These are phyloP conservation scores for Oreochromis tanganicae DNA, from an alignment of 2,113 vertebrate species.

Conservation along the genomic window DNA sequence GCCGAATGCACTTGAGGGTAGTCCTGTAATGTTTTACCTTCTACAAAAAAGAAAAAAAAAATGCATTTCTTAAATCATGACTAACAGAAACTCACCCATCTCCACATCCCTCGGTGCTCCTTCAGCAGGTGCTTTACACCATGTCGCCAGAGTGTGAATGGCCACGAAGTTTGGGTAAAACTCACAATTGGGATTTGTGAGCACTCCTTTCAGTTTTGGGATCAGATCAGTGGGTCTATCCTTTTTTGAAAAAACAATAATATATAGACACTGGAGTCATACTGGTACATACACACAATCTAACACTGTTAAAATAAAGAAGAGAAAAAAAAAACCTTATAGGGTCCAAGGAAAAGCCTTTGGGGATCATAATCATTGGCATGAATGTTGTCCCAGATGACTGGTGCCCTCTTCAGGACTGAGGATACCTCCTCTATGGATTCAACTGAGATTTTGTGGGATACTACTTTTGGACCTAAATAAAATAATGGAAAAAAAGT, in stretches of 20 bases:
- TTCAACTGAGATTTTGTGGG: constrained; percentile 93
- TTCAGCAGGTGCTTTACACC: constrained; percentile 87
- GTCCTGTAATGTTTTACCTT: neutral
- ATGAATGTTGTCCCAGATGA: constrained; percentile 99
- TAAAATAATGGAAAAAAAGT: neutral
- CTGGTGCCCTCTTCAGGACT: constrained; percentile 88
- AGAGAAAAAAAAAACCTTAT: constrained; percentile 66
- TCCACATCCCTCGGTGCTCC: constrained; percentile 84
- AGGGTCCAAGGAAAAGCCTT: constrained; percentile 91
- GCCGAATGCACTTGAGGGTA: neutral
- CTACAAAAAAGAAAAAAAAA: rapidly evolving
- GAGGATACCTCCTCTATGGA: constrained; percentile 94
- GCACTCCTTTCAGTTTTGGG: constrained; percentile 86
- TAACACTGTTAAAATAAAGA: neutral
- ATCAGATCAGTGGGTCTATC: constrained; percentile 92
- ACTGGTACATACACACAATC: neutral
- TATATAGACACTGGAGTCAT: neutral
- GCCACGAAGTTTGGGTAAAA: constrained; percentile 97
- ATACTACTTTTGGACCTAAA: constrained; percentile 96
- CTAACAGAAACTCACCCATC: constrained; percentile 78
- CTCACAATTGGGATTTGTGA: constrained; percentile 99
- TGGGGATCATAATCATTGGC: constrained; percentile 99
- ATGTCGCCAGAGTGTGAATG: constrained; percentile 91
- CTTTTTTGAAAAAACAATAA: constrained; percentile 2
- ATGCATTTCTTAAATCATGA: neutral